Evolutionary conservation across 92 coral and sea anemone species (phyloP), one percentile per base, ranked within the genome.

Genomic region (Porites rus): DNA sequence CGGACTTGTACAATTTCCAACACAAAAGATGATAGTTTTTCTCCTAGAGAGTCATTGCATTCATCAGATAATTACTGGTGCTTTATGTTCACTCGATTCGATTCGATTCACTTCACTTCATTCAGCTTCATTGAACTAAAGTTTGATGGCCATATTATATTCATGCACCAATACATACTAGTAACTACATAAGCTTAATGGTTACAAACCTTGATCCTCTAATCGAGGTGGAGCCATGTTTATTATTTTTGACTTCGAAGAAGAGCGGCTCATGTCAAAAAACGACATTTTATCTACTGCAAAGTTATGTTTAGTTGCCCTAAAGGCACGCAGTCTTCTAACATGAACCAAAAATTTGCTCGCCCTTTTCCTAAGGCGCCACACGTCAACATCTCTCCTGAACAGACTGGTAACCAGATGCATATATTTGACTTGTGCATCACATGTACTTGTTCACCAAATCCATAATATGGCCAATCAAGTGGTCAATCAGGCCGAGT

Each of bases 151-250:
- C 14, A 22, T 5, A 0, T 10, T 7, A 2, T 10, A 17, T 4
- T 4, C 9, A n/a, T 17, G 19, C 53, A 31, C 6, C 1, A 25
- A 25, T 14, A 70, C 17, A 54, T 9, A 6, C 17, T 10, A 31
- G 19, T 43, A 5, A 10, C 4, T 10, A 8, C 14, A 18, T 13
- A 74, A 18, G 16, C 1, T 53, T 4, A 65, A 71, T 6, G 13
- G 10, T 12, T 14, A 54, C 79, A 59, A 58, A 65, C 83, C 83
- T 78, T 78, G 72, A 78, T 78, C 83, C 83, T 78, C 59, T 0
- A 65, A 59, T 64, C 83, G 58, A 12, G 72, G 50, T 8, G 83
- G 83, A 64, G 83, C 19, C n/a, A 63, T 78, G 25, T 78, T 62
- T 11, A 31, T 18, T 28, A 72, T 38, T 78, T 71, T 43, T 21